These are phyloP conservation scores for Rhinopomastus cyanomelas DNA, from an alignment of 2,113 vertebrate species.

Conservation along the genomic window DNA sequence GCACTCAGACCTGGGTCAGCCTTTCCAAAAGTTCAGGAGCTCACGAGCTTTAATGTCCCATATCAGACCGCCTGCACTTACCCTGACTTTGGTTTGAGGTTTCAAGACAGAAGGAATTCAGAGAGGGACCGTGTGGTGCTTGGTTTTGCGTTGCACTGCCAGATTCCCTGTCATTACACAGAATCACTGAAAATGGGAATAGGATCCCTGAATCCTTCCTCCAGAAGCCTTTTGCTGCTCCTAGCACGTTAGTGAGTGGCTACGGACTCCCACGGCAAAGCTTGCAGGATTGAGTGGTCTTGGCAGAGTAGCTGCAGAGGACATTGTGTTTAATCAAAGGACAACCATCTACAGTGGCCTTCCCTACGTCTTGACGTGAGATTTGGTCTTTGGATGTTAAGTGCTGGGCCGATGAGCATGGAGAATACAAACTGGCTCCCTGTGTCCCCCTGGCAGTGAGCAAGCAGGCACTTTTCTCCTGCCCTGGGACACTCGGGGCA, in stretches of 20 bases:
- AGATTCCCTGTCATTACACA: background rate
- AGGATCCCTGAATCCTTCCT: background rate
- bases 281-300: constrained; percentile 13
- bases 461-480: constrained; percentile 16
- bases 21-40: background rate
- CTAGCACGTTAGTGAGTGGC: background rate
- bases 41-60: rapidly evolving
- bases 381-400: constrained; percentile 52
- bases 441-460: constrained; percentile 19
- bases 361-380: constrained; percentile 3
- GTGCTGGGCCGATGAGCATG: background rate
- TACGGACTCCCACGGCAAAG: background rate
- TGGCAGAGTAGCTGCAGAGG: constrained; percentile 37
- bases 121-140: background rate
- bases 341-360: background rate
- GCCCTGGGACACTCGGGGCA: background rate
- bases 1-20: background rate
- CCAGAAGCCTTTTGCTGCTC: background rate
- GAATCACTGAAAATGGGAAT: constrained; percentile 1
- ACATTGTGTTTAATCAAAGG: constrained; percentile 19
- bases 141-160: background rate
- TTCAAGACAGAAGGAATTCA: background rate
- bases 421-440: constrained; percentile 7
- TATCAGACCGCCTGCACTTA: background rate
- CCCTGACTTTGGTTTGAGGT: background rate